phyloP scores from a whole-genome alignment of 2,888 invertebrate species.

The Spilosoma lubricipeda region DNA sequence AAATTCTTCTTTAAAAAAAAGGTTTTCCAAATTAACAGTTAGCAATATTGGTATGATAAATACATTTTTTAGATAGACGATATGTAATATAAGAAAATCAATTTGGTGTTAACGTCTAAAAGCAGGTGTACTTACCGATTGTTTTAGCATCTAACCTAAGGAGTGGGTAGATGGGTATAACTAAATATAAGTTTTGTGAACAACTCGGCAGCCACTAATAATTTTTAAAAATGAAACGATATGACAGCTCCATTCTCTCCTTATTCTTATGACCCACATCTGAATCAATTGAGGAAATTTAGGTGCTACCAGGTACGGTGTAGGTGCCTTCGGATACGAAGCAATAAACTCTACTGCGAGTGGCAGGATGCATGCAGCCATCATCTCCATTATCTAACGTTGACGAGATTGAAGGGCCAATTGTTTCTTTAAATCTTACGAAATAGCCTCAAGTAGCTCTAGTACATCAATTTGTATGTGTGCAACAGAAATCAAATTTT shows the following conservation, averaged over 20 bases:
- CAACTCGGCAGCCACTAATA: neutral
- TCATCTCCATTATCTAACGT: constrained; percentile 15
- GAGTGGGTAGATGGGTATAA: neutral
- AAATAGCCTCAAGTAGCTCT: constrained; percentile 11
- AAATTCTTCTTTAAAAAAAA: too few species aligned
- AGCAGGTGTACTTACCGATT: neutral
- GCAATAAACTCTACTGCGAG: constrained; percentile 18
- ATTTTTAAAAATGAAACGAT: neutral
- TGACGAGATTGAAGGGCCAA: constrained; percentile 27
- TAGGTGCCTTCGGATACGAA: constrained; percentile 55
- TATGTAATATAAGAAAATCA: too few species aligned
- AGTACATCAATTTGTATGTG: neutral
- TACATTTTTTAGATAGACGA: too few species aligned
- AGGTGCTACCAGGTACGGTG: constrained; percentile 74
- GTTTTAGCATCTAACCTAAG: neutral
- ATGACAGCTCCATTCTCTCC: neutral
- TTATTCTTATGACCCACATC: constrained; percentile 54
- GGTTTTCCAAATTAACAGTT: too few species aligned
- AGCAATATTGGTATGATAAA: neutral
- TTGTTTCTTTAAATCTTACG: constrained; percentile 32
- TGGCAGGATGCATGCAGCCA: constrained; percentile 26
- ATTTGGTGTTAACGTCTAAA: neutral
- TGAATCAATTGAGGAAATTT: constrained; percentile 73
- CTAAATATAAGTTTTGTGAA: neutral
- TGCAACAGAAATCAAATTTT: neutral